These are phyloP conservation scores for Nemopilema nomurai DNA, from an alignment of 30 jellyfish, hydroid and myxozoan genomes.

Conservation along the genomic window DNA sequence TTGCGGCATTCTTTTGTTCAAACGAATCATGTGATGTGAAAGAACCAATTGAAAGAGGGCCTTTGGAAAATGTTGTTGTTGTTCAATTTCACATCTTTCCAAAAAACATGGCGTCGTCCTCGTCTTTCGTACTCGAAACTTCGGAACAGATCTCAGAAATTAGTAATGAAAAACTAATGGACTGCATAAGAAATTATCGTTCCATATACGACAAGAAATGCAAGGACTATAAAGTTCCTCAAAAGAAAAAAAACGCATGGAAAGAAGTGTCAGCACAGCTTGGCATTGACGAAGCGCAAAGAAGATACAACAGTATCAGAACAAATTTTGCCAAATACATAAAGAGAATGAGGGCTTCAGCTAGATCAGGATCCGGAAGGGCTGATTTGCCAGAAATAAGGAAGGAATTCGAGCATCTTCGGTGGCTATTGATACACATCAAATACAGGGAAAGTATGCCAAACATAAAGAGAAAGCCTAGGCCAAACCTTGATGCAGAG, in stretches of 20 bases:
- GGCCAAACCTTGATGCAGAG: background rate
- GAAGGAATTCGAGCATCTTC: conserved; percentile 23
- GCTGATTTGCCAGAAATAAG: conserved; percentile 7
- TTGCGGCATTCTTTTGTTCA: background rate
- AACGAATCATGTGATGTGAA: background rate
- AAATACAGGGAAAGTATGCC: conserved; percentile 7
- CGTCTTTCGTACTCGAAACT: background rate
- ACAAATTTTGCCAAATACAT: conserved; percentile 34
- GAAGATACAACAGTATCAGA: conserved; percentile 41
- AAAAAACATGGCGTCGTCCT: conserved; percentile 5
- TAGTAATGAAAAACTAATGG: conserved; percentile 10
- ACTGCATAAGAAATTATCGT: conserved; percentile 7
- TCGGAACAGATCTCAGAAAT: conserved; percentile 8
- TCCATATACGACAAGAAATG: conserved; percentile 16
- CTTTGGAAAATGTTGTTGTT: background rate
- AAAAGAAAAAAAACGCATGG: conserved; percentile 39
- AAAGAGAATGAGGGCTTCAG: conserved; percentile 13
- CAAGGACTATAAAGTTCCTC: conserved; percentile 11
- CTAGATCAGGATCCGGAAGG: conserved; percentile 10
- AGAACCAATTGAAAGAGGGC: background rate
- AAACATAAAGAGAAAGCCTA: background rate
- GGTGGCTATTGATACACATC: conserved; percentile 9
- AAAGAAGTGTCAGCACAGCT: conserved; percentile 23
- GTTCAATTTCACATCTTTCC: background rate
- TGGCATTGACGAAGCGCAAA: conserved; percentile 28